Percentiles rank a stretch among this genome's conserved stretches.
Conservation (phyloP, 2,888 invertebrate genomes). For the Dilophus febrilis region DNA sequence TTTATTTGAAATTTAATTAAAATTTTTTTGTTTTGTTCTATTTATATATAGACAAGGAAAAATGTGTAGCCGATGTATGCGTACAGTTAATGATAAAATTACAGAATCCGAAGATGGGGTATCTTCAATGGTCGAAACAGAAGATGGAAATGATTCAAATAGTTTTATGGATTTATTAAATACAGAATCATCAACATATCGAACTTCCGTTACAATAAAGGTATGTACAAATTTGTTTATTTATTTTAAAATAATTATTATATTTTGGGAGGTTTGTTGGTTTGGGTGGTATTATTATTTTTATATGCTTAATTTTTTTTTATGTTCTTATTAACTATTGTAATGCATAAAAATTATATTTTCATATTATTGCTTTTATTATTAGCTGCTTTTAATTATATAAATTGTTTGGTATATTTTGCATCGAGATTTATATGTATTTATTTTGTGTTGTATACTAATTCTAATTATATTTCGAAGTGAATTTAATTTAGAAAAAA, state of each 20-base stretch:
- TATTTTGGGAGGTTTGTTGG: neutral
- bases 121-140: constrained; percentile 46
- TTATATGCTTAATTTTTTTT: neutral
- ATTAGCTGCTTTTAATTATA: no score
- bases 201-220: constrained; percentile 34
- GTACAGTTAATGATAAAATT: constrained; percentile 39
- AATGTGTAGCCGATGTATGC: constrained; percentile 61
- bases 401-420: no score
- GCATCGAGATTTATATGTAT: no score
- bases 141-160: constrained; percentile 54
- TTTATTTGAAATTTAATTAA: neutral
- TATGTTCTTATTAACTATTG: no score
- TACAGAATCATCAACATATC: constrained; percentile 18
- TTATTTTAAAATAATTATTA: neutral
- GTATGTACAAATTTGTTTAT: constrained; percentile 22
- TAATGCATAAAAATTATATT: no score
- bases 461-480: no score
- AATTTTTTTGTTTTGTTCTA: constrained; percentile 12
- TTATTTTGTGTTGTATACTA: no score
- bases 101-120: constrained; percentile 24
- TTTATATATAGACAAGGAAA: constrained; percentile 50
- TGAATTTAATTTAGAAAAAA: no score
- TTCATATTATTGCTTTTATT: no score
- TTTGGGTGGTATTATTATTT: neutral
- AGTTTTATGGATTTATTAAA: constrained; percentile 33